Evolutionary conservation across 1,140 invertebrate species (phyloP).

Genomic region (Holcopasites calliopsidis): DNA sequence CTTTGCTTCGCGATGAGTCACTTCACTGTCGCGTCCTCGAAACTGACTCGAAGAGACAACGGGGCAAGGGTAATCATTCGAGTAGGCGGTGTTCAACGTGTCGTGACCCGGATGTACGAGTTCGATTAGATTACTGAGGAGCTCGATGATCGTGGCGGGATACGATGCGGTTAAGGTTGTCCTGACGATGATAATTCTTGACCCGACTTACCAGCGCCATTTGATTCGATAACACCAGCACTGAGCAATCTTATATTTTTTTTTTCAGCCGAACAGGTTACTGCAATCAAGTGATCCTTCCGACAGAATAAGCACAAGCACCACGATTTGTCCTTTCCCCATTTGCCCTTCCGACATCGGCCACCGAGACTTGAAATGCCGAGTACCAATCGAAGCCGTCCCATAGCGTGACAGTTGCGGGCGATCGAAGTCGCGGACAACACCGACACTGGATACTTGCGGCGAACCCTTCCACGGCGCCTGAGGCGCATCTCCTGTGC

Average conservation of each 20-base stretch:
- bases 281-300: background rate
- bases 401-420: too few species aligned
- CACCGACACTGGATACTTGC: conserved; percentile 48
- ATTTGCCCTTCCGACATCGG: background rate
- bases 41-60: background rate
- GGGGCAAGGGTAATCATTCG: background rate
- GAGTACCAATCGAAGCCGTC: too few species aligned
- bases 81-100: background rate
- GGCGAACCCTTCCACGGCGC: conserved; percentile 38
- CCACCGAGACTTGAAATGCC: too few species aligned
- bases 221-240: background rate
- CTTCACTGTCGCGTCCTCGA: background rate
- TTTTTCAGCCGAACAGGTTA: background rate
- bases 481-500: conserved; percentile 57
- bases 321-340: background rate
- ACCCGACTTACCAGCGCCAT: too few species aligned
- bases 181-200: background rate
- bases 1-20: background rate
- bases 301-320: background rate
- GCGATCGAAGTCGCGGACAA: conserved; percentile 18
- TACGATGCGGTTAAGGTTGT: background rate
- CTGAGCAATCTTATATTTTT: background rate
- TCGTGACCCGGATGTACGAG: background rate
- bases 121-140: background rate
- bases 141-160: background rate